These are phyloP conservation scores for Girardinichthys multiradiatus DNA, from an alignment of 2,113 vertebrate species.

Conservation along the genomic window DNA sequence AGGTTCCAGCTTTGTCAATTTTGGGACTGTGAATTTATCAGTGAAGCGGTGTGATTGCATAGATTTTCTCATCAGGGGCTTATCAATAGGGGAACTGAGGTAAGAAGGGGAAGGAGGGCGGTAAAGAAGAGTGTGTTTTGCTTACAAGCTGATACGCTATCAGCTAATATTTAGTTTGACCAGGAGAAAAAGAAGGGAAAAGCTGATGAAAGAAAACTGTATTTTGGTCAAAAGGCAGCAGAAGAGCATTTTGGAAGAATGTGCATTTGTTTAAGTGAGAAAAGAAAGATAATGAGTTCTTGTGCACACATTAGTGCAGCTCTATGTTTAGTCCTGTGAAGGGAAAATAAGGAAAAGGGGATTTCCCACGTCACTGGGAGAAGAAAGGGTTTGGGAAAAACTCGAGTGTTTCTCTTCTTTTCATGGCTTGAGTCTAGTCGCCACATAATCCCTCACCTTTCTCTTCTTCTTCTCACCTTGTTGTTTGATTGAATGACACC, in stretches of 20 bases:
- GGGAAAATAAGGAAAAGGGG: slow-evolving; percentile 51
- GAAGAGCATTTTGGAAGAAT: slow-evolving; percentile 36
- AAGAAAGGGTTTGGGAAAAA: slow-evolving; percentile 41
- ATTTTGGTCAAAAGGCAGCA: slow-evolving; percentile 24
- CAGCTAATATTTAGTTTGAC: slow-evolving; percentile 23
- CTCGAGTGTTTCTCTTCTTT: slow-evolving; percentile 29
- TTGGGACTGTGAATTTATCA: slow-evolving; percentile 25
- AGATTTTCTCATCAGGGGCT: slow-evolving; percentile 74
- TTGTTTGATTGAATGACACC: slow-evolving; percentile 54
- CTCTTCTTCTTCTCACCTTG: slow-evolving; percentile 9
- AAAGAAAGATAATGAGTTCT: not conserved
- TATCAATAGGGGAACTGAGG: slow-evolving; percentile 53
- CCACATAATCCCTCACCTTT: slow-evolving; percentile 44
- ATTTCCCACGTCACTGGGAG: slow-evolving; percentile 66
- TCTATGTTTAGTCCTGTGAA: slow-evolving; percentile 19
- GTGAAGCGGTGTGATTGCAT: slow-evolving; percentile 39
- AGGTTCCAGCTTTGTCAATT: slow-evolving; percentile 11
- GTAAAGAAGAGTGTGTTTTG: slow-evolving; percentile 8
- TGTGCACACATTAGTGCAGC: not conserved
- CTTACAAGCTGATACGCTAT: slow-evolving; percentile 31
- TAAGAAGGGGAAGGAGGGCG: slow-evolving; percentile 2
- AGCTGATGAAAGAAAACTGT: slow-evolving; percentile 51
- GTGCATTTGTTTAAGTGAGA: slow-evolving; percentile 39
- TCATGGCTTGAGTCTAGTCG: slow-evolving; percentile 29
- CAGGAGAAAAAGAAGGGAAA: slow-evolving; percentile 28